phyloP scores from a whole-genome alignment of 37 sponge, comb jelly and placozoan genomes.

The Amphimedon queenslandica region DNA sequence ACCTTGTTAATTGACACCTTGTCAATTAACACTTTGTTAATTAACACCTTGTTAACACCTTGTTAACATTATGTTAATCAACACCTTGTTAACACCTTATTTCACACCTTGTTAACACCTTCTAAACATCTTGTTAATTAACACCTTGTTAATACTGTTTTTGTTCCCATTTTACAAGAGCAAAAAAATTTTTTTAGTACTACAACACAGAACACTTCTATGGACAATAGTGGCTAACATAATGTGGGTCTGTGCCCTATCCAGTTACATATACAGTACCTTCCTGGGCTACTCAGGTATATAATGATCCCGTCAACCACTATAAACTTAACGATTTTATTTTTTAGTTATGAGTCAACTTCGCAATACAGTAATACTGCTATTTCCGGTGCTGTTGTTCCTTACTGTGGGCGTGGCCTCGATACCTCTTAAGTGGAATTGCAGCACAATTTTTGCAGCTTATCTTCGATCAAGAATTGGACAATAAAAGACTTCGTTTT shows the following conservation, averaged over 20 bases:
- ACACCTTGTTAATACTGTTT: no score
- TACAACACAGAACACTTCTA: not conserved
- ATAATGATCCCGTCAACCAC: not conserved
- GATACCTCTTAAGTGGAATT: slow-evolving; percentile 54
- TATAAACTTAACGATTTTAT: not conserved
- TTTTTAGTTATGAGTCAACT: not conserved
- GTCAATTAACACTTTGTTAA: no score
- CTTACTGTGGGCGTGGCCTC: slow-evolving; percentile 44
- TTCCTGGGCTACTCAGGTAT: slow-evolving; percentile 91
- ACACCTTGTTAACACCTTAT: no score
- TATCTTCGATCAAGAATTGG: slow-evolving; percentile 39
- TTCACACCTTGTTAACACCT: no score
- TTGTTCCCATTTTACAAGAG: no score
- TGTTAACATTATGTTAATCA: no score
- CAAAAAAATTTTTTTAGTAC: no score
- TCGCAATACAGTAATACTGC: slow-evolving; percentile 34
- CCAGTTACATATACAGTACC: slow-evolving; percentile 86
- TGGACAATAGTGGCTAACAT: slow-evolving; percentile 57
- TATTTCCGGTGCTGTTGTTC: slow-evolving; percentile 51
- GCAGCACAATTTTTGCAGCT: slow-evolving; percentile 1
- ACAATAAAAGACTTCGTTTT: no score
- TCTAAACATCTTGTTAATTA: no score
- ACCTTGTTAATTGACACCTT: no score
- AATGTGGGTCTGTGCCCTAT: slow-evolving; percentile 73
- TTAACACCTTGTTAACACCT: no score